These are phyloP conservation scores for Hippopotamyrus pictus DNA, from an alignment of 2,797 vertebrate genomes.

Conservation along the genomic window DNA sequence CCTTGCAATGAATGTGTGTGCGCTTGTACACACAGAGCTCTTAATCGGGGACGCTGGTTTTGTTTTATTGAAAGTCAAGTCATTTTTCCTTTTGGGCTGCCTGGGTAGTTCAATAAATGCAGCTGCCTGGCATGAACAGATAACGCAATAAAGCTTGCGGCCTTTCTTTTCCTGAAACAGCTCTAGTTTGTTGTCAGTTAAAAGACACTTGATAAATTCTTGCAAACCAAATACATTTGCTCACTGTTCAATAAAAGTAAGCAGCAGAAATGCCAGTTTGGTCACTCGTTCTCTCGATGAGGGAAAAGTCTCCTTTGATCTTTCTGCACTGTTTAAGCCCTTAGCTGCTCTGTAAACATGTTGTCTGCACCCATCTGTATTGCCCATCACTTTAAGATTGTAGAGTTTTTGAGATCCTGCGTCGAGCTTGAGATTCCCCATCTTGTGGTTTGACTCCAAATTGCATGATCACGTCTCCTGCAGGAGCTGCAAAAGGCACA, in stretches of 20 bases:
- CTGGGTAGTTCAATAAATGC: background rate
- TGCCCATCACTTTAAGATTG: background rate
- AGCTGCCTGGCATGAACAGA: background rate
- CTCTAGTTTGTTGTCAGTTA: background rate
- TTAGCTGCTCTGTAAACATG: background rate
- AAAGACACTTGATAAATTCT: slow-evolving; percentile 7
- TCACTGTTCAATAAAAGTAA: background rate
- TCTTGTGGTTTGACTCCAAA: background rate
- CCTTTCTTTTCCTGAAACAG: background rate
- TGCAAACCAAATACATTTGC: background rate
- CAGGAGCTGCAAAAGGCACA: slow-evolving; percentile 72
- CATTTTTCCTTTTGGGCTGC: background rate
- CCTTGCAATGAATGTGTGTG: background rate
- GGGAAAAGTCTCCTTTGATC: background rate
- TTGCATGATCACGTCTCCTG: background rate
- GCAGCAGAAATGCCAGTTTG: background rate
- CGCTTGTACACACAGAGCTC: background rate
- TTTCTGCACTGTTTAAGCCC: background rate
- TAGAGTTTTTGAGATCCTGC: background rate
- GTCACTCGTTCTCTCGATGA: background rate
- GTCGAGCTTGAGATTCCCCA: background rate
- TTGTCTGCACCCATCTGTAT: background rate
- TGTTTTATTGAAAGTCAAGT: slow-evolving; percentile 1
- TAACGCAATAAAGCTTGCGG: background rate
- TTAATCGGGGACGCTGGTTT: background rate